Evolutionary conservation across 1,140 invertebrate species (phyloP).

Genomic region (Solenopsis invicta): DNA sequence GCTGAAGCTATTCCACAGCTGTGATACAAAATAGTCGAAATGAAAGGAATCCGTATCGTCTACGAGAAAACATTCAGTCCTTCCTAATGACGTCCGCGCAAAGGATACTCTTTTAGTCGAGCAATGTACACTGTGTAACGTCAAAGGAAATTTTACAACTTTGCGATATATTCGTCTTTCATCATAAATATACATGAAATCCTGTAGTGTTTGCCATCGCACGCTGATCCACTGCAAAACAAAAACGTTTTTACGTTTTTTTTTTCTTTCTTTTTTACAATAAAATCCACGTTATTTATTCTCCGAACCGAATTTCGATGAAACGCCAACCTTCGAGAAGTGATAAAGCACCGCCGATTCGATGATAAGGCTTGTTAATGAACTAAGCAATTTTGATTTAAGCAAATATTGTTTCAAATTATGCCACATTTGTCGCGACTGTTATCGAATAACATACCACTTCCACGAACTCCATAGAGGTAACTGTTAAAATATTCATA

Average conservation of each 20-base stretch:
- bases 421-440: slow-evolving; percentile 27
- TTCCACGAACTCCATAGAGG: slow-evolving; percentile 24
- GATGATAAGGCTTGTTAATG: neutral
- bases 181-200: slow-evolving; percentile 36
- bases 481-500: slow-evolving; percentile 47
- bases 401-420: slow-evolving; percentile 39
- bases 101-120: slow-evolving; percentile 55
- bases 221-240: neutral
- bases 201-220: neutral
- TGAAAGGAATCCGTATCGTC: slow-evolving; percentile 66
- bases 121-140: slow-evolving; percentile 2
- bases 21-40: slow-evolving; percentile 62
- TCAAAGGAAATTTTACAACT: slow-evolving; percentile 65
- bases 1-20: slow-evolving; percentile 32
- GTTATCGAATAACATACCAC: slow-evolving; percentile 43
- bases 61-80: slow-evolving; percentile 60
- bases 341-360: neutral
- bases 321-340: neutral
- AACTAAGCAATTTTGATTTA: slow-evolving; percentile 50
- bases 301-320: neutral
- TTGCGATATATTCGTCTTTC: neutral
- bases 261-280: slow-evolving; percentile 25
- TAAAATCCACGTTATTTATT: neutral
- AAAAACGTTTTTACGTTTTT: neutral
- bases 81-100: slow-evolving; percentile 60